A percentile compares a stretch with the other conserved stretches of the same genome.
Evolutionary conservation across 2,797 vertebrate species (phyloP).

Genomic region (Darevskia nairensis): DNA sequence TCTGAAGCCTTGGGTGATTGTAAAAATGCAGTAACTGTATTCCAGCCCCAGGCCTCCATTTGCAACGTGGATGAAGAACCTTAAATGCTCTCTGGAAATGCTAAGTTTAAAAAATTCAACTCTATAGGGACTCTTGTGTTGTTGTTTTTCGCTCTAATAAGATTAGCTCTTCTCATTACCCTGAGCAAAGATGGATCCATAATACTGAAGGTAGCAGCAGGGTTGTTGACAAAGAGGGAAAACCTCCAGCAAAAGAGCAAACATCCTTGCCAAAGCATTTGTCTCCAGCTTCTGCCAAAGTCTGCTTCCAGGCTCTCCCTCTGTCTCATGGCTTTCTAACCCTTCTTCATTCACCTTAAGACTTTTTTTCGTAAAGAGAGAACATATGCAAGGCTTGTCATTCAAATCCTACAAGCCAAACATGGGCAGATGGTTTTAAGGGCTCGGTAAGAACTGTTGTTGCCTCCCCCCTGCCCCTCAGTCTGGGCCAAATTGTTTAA

Average conservation of each 20-base stretch:
- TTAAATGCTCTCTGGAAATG: background rate
- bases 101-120: background rate
- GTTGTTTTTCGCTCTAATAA: background rate
- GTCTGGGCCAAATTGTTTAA: background rate
- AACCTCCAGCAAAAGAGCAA: constrained; percentile 4
- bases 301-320: background rate
- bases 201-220: background rate
- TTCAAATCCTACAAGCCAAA: background rate
- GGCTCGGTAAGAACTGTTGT: background rate
- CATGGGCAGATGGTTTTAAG: background rate
- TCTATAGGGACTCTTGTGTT: too few species aligned
- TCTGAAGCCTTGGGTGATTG: background rate
- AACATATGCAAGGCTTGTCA: background rate
- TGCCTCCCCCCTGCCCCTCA: background rate
- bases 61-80: background rate
- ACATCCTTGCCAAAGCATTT: constrained; percentile 23
- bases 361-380: background rate
- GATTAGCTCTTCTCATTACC: constrained; percentile 17
- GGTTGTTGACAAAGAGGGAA: background rate
- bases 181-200: constrained; percentile 17
- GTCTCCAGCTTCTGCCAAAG: background rate
- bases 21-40: background rate
- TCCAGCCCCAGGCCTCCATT: background rate
- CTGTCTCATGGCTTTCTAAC: background rate
- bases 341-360: background rate